Conservation (phyloP, 92 coral and sea anemone species). For the Micromussa lordhowensis region DNA sequence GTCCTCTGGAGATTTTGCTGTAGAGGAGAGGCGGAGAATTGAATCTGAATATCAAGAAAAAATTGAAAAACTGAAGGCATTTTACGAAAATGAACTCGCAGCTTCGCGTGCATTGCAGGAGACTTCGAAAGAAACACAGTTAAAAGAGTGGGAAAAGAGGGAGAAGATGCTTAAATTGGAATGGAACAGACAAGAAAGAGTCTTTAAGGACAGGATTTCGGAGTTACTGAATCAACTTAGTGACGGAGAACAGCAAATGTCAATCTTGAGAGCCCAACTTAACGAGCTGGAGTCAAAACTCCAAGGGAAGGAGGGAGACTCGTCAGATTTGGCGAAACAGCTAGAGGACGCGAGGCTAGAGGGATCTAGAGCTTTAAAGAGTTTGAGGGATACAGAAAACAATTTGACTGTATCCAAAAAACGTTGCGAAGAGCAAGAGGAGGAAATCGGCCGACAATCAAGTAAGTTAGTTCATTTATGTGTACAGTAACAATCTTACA, state of each 20-base stretch:
- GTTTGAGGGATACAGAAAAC: slow-evolving; percentile 76
- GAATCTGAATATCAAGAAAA: slow-evolving; percentile 90
- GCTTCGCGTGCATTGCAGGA: slow-evolving; percentile 76
- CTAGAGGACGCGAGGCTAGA: slow-evolving; percentile 73
- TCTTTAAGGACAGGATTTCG: slow-evolving; percentile 93
- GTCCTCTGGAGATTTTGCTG: slow-evolving; percentile 70
- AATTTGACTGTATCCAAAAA: slow-evolving; percentile 78
- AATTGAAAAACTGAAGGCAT: slow-evolving; percentile 80
- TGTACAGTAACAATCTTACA: not conserved
- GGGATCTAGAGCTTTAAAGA: slow-evolving; percentile 70
- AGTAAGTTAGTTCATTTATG: slow-evolving; percentile 66
- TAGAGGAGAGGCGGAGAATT: slow-evolving; percentile 76
- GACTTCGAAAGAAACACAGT: slow-evolving; percentile 61
- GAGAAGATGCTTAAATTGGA: slow-evolving; percentile 73
- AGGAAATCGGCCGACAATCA: slow-evolving; percentile 83
- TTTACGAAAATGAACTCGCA: slow-evolving; percentile 92
- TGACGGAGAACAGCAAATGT: slow-evolving; percentile 73
- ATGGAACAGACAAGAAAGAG: slow-evolving; percentile 91
- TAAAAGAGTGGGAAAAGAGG: slow-evolving; percentile 75
- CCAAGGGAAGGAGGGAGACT: slow-evolving; percentile 62
- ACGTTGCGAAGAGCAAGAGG: slow-evolving; percentile 81
- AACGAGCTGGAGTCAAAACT: slow-evolving; percentile 67
- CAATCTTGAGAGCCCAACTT: slow-evolving; percentile 67
- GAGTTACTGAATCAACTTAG: slow-evolving; percentile 83
- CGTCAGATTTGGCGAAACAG: slow-evolving; percentile 59